Evolutionary conservation across 2,113 vertebrate species (phyloP).

Genomic region (Trogon melanurus): DNA sequence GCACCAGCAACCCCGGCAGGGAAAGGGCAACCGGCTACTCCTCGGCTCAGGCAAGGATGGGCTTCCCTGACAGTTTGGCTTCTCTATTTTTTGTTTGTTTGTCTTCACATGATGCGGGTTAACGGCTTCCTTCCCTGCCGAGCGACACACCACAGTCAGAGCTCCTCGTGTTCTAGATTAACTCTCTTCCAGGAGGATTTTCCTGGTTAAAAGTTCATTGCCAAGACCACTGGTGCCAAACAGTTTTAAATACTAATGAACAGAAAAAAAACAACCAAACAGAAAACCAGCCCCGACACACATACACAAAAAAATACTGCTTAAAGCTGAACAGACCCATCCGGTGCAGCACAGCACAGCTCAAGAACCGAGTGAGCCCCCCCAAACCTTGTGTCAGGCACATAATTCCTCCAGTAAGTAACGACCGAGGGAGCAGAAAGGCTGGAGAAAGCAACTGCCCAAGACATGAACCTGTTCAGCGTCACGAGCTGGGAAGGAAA

Average conservation of each 20-base stretch:
- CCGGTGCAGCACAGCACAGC: neutral
- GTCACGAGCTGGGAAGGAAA: neutral
- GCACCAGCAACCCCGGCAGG: neutral
- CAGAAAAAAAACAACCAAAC: neutral
- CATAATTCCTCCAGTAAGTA: neutral
- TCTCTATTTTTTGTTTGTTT: neutral
- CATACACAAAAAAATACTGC: neutral
- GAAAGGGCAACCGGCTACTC: neutral
- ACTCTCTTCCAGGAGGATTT: neutral
- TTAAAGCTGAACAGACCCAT: neutral
- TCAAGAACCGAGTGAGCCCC: neutral
- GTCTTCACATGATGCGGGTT: neutral
- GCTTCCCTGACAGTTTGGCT: neutral
- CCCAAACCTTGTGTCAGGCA: neutral
- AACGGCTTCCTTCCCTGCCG: neutral
- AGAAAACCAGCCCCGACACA: neutral
- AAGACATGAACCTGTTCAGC: neutral
- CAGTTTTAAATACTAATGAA: neutral
- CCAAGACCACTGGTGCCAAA: neutral
- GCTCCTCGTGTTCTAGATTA: neutral
- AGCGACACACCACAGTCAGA: neutral
- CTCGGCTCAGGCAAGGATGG: rapidly evolving
- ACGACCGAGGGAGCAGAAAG: neutral
- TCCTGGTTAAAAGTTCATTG: conserved; percentile 3
- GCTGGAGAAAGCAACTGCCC: neutral